Conservation (phyloP, 2,888 invertebrate genomes). For the Patella pellucida region DNA sequence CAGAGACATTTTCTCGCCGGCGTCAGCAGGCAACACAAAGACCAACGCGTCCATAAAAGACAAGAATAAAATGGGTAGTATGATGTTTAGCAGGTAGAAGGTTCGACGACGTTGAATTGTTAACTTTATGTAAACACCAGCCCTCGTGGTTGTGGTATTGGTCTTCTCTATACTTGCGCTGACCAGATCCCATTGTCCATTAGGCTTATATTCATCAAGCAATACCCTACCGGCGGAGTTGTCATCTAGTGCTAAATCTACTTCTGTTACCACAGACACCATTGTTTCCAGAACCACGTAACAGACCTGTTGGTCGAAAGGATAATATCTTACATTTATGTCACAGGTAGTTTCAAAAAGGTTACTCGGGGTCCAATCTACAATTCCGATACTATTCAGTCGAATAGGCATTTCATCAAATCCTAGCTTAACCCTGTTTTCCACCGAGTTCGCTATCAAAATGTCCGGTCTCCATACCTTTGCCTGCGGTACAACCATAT, state of each 20-base stretch:
- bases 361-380: slow-evolving; percentile 23
- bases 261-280: slow-evolving; percentile 15
- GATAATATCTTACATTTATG: slow-evolving; percentile 33
- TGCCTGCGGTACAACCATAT: slow-evolving; percentile 22
- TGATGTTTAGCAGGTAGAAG: slow-evolving; percentile 33
- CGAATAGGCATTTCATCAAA: slow-evolving; percentile 21
- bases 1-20: slow-evolving; percentile 31
- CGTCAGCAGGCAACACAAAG: slow-evolving; percentile 31
- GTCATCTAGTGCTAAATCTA: slow-evolving; percentile 9
- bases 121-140: slow-evolving; percentile 15
- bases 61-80: slow-evolving; percentile 30
- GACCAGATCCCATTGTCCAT: slow-evolving; percentile 32
- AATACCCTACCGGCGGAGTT: neutral
- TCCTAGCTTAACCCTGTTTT: slow-evolving; percentile 20
- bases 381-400: slow-evolving; percentile 6
- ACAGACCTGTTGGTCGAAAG: slow-evolving; percentile 32
- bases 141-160: neutral
- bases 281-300: slow-evolving; percentile 9
- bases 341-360: slow-evolving; percentile 31
- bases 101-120: slow-evolving; percentile 27
- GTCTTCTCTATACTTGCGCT: slow-evolving; percentile 13
- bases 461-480: slow-evolving; percentile 33
- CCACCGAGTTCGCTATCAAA: slow-evolving; percentile 25
- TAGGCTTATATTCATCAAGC: slow-evolving; percentile 12
- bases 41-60: slow-evolving; percentile 29